These are phyloP conservation scores for Amazonetta brasiliensis DNA, from an alignment of 2,797 vertebrate species.

Conservation along the genomic window DNA sequence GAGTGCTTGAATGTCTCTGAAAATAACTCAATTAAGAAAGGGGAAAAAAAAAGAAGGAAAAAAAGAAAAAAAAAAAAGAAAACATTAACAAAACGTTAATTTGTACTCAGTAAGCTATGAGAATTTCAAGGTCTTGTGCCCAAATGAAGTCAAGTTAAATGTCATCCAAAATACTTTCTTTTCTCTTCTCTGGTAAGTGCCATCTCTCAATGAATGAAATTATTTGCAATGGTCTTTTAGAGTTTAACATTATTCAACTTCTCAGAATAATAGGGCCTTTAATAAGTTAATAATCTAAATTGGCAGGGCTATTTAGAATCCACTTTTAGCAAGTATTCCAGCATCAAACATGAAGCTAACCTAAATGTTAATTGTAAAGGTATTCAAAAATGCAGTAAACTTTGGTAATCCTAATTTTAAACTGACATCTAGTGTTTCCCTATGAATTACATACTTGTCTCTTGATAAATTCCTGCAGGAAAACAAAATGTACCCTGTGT, in stretches of 20 bases:
- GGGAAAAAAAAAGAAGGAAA: background rate
- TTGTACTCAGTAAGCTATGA: constrained; percentile 39
- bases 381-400: background rate
- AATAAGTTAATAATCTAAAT: background rate
- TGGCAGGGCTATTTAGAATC: background rate
- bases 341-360: background rate
- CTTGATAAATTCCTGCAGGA: background rate
- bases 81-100: constrained; percentile 24
- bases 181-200: constrained; percentile 39
- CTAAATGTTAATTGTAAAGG: background rate
- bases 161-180: constrained; percentile 59
- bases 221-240: constrained; percentile 34
- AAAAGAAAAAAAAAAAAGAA: background rate
- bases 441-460: background rate
- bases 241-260: constrained; percentile 19
- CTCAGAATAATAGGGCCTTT: background rate
- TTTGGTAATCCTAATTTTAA: background rate
- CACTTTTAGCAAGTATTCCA: background rate
- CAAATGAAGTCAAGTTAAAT: constrained; percentile 62
- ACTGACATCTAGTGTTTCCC: background rate
- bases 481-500: background rate
- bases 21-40: constrained; percentile 49
- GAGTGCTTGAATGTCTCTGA: constrained; percentile 39
- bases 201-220: constrained; percentile 54
- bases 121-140: constrained; percentile 43